Percentiles rank a stretch among this genome's conserved stretches.
Evolutionary conservation across 2,797 vertebrate genomes (phyloP).

Genomic region (Microhierax caerulescens): DNA sequence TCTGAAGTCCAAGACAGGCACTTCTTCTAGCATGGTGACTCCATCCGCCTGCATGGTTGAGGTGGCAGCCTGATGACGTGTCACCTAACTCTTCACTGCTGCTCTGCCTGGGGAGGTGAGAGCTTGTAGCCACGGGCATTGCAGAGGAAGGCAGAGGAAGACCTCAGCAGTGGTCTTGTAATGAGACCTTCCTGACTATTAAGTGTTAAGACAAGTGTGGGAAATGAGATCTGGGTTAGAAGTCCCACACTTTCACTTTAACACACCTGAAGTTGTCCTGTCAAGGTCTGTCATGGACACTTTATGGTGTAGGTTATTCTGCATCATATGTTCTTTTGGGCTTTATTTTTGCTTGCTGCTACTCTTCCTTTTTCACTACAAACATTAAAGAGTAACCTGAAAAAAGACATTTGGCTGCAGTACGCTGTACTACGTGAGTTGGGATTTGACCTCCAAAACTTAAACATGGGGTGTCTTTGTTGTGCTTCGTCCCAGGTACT

Average conservation of each 20-base stretch:
- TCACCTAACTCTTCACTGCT: background rate
- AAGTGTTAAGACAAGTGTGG: background rate
- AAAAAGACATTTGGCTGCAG: background rate
- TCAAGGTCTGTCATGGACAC: background rate
- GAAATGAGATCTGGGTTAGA: background rate
- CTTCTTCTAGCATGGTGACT: background rate
- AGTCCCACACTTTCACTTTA: background rate
- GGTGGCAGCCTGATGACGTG: background rate
- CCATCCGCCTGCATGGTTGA: background rate
- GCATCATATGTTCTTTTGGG: rapidly evolving
- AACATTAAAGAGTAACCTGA: background rate
- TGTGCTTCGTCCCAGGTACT: background rate
- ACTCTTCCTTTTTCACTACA: background rate
- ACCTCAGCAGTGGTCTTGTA: background rate
- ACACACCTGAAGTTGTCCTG: background rate
- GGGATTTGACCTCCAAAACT: background rate
- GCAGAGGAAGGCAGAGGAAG: rapidly evolving
- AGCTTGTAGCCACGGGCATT: rapidly evolving
- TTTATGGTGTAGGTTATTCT: background rate
- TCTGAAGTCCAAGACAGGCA: background rate
- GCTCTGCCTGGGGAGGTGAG: background rate
- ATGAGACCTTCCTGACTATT: rapidly evolving
- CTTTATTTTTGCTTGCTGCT: background rate
- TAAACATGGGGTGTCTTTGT: background rate
- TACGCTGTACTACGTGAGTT: background rate